phyloP scores from a whole-genome alignment of 2,797 vertebrate species.

The Sciurus carolinensis region DNA sequence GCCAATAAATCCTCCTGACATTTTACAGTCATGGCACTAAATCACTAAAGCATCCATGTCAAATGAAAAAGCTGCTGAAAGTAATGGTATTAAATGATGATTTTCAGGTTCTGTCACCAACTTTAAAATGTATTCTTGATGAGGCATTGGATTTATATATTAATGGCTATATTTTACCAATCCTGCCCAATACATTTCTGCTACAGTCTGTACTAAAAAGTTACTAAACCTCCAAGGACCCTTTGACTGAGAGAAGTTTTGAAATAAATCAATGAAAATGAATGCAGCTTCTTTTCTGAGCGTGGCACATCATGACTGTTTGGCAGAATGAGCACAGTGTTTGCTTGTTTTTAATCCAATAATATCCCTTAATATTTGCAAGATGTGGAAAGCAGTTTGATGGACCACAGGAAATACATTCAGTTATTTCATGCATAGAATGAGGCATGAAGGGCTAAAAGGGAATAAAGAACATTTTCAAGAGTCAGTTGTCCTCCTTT shows the following conservation, averaged over 20 bases:
- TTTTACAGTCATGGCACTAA: slow-evolving; percentile 69
- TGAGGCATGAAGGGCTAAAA: slow-evolving; percentile 1
- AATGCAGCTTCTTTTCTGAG: slow-evolving; percentile 81
- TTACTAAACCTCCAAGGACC: slow-evolving; percentile 78
- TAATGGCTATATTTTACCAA: slow-evolving; percentile 75
- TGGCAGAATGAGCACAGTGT: slow-evolving; percentile 84
- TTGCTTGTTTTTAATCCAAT: slow-evolving; percentile 81
- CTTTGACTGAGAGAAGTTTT: slow-evolving; percentile 77
- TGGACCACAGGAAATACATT: slow-evolving; percentile 41
- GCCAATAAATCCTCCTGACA: slow-evolving; percentile 78
- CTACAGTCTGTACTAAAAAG: slow-evolving; percentile 68
- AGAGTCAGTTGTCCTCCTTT: slow-evolving; percentile 65
- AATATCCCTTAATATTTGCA: slow-evolving; percentile 79
- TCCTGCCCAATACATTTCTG: slow-evolving; percentile 57
- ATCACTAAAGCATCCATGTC: slow-evolving; percentile 74
- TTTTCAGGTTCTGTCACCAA: slow-evolving; percentile 72
- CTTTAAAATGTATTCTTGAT: slow-evolving; percentile 66
- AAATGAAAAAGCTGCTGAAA: slow-evolving; percentile 74
- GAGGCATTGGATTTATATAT: slow-evolving; percentile 72
- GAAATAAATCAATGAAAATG: slow-evolving; percentile 82
- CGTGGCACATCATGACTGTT: slow-evolving; percentile 63
- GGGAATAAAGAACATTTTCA: background rate
- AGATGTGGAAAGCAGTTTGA: slow-evolving; percentile 62
- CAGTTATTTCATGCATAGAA: slow-evolving; percentile 45
- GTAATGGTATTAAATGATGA: slow-evolving; percentile 76